Evolutionary conservation across 2,797 vertebrate species (phyloP), one percentile per base, ranked within the genome.

Genomic region (Gastrophryne carolinensis): DNA sequence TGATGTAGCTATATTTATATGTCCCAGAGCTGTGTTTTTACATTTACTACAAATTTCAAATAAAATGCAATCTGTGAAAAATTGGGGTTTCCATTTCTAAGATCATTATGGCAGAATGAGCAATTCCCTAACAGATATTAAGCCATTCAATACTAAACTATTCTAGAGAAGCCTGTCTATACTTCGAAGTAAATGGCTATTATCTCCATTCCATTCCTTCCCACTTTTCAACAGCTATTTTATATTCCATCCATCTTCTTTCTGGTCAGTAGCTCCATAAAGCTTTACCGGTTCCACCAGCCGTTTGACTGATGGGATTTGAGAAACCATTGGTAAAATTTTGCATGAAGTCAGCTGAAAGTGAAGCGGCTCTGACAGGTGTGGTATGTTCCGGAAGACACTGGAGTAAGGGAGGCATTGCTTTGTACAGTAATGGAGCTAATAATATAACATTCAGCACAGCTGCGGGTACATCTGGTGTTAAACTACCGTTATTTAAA

Each of bases 401-500:
- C 74, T 3, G 53, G 74, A 65, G 79, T 72, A n/a, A 69, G 81
- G 65, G 41, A 66, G 67, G 80, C 80, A 85, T 85, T 81, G 53
- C 82, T 87, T 66, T n/a, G 37, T 57, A n/a, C 52, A 0, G 85
- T 94, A 92, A 94, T 86, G 84, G 92, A 96, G 91, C 91, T 95
- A 90, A 95, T 92, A 89, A 86, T 50, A 21, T 76, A 83, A 83
- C 30, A 2, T 73, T 81, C 80, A 83, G 83, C 92, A 90, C 90
- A 90, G 88, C 91, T 86, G 88, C 50, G 82, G 78, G 73, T 82
- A 82, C 83, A 84, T 79, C 85, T 84, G 82, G 83, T 85, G 80
- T 83, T 83, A 86, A 89, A 83, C 83, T 80, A 82, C 85, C 5
- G 27, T 94, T 88, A 92, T 92, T 91, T 92, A 94, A 96, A 93